Evolutionary conservation across 2,113 vertebrate species (phyloP), one percentile per base, ranked within the genome.

Genomic region (Mobula hypostoma): DNA sequence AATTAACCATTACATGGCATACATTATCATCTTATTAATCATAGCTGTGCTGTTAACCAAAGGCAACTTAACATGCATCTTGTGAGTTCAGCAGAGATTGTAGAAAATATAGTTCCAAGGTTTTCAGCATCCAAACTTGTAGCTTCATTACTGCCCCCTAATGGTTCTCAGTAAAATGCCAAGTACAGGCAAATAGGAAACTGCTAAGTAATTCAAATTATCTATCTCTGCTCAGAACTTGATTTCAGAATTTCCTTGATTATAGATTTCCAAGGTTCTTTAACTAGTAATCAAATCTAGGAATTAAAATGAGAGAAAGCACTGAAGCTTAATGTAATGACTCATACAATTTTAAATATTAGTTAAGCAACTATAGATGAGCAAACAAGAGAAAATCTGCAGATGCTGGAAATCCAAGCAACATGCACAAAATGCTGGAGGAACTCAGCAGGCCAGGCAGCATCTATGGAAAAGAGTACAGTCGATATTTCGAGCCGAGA

Each of bases 181-280:
- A 85, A 85, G 56, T 56, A 27, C 82, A 58, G 27, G 78, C 14
- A 85, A 85, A 56, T 56, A 7, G 19, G 80, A 24, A 9, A 36
- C 15, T 72, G 66, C 36, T 92, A 17, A 61, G 3, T 61, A 48
- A 83, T 32, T 36, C 36, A 66, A 90, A 36, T n/a, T 12, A 88
- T n/a, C 21, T 12, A 88, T n/a, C 21, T 24, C 12, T 7, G 21
- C 14, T 91, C 87, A 91, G 87, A n/a, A 4, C n/a, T 66, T 14
- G 27, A 90, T 36, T 68, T 90, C 87, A 90, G 63, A 90, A 66
- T 90, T 90, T 68, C 29, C 68, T 90, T 63, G 29, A 91, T 70
- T 32, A 36, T 91, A 91, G 63, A 29, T 91, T 88, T n/a, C 87
- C 29, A 36, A 29, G 27, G 11, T 91, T 70, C 24, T 19, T 40